Base-by-base conservation (phyloP, 1,140 invertebrate species). In the Phymastichus coffea region DNA sequence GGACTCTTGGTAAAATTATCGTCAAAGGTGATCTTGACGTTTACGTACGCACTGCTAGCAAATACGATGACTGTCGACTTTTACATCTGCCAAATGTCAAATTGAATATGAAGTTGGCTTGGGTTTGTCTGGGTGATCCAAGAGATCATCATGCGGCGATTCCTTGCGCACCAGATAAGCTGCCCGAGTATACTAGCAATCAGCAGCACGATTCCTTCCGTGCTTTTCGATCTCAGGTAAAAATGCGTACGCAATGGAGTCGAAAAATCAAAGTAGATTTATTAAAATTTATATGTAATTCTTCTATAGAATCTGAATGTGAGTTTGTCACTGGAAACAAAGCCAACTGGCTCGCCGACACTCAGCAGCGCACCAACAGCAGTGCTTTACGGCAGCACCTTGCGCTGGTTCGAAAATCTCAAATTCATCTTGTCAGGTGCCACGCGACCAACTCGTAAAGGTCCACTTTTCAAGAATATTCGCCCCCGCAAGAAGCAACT, bases 101-200 rank as follows among this genome's bases (percentile, higher is more conserved):
- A 67, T 80, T 97, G 14, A 88, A 87, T 14, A 86, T 96, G 7
- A 92, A 94, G 71, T 78, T 99, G 43, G 86, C 89, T 55, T 99
- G 97, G 97, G 81, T 89, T 41, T 97, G 95, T 74, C 77, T 95
- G 14, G 95, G 90, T 8, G 93, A 98, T 81, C 89, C 94, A 0
- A 90, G 95, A 70, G 97, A 99, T 80, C 97, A 99, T 81, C 93
- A 97, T 77, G 85, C 89, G n/a, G 93, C 98, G 1, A 91, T 95
- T 77, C 94, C 95, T 0, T 98, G 95, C 81, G 96, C 97, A 9
- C 95, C 95, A 0, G 92, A 98, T 66, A 93, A 97, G 79, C 81
- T 99, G 22, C 97, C 97, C 0, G 96, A 99, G 76, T 99, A 97
- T 79, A 97, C 95, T 0, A 95, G 90, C 66, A 95, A 97, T 77